Evolutionary conservation across 2,888 invertebrate genomes (phyloP).

Genomic region (Incurvaria masculella): DNA sequence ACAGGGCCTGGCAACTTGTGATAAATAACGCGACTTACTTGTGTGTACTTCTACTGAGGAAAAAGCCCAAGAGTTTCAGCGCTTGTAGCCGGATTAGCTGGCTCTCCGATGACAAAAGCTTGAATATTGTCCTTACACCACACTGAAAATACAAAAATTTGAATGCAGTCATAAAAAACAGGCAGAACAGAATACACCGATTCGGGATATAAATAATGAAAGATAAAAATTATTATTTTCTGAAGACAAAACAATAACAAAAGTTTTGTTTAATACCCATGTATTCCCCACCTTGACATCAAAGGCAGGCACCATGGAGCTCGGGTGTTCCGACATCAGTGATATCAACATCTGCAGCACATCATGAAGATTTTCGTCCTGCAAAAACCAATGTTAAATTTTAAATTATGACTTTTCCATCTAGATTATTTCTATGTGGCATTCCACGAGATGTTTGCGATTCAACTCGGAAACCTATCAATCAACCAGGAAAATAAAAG

Average conservation of each 20-base stretch:
- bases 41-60: constrained; percentile 96
- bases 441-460: too few species aligned
- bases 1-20: too few species aligned
- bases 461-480: too few species aligned
- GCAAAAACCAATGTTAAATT: too few species aligned
- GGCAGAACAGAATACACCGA: background rate
- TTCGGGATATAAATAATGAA: background rate
- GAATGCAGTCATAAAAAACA: too few species aligned
- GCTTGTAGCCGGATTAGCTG: constrained; percentile 95
- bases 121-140: constrained; percentile 95
- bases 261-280: constrained; percentile 10
- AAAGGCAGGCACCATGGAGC: constrained; percentile 98
- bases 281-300: constrained; percentile 73
- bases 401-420: too few species aligned
- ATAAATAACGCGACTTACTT: constrained; percentile 74
- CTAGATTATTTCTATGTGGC: too few species aligned
- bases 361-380: constrained; percentile 98
- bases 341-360: constrained; percentile 96
- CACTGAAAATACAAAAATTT: constrained; percentile 44
- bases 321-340: constrained; percentile 97
- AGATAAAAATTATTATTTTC: too few species aligned
- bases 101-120: constrained; percentile 92
- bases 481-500: too few species aligned
- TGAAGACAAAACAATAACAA: background rate
- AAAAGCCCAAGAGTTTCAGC: constrained; percentile 94